Conservation (phyloP, 2,113 vertebrate genomes). For the Aythya baeri region DNA sequence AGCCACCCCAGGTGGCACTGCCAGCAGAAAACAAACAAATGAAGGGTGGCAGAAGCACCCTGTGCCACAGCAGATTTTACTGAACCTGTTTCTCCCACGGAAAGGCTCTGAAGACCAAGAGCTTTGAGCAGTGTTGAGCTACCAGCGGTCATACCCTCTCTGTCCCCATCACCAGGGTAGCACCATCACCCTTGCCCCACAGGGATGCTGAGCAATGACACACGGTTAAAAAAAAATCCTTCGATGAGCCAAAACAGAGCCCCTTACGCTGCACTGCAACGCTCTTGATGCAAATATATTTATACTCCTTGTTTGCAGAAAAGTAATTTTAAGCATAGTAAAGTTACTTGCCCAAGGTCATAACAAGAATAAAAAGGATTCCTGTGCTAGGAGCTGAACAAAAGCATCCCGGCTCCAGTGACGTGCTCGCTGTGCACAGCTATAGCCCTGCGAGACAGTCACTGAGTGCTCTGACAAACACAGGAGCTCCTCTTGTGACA, state of each 20-base stretch:
- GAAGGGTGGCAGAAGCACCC: background rate
- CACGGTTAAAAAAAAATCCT: fast-evolving
- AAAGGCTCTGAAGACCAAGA: fast-evolving
- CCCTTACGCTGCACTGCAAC: fast-evolving
- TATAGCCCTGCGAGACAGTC: background rate
- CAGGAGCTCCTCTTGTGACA: background rate
- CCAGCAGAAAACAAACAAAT: background rate
- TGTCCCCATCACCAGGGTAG: background rate
- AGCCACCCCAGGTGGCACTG: background rate
- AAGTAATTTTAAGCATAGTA: background rate
- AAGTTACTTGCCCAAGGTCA: slow-evolving; percentile 32
- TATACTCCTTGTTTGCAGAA: background rate
- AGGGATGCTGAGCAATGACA: fast-evolving
- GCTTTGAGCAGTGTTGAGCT: background rate
- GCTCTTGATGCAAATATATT: background rate
- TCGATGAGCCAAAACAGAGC: fast-evolving
- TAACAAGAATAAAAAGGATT: background rate
- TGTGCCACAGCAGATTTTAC: background rate
- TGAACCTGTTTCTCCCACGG: background rate
- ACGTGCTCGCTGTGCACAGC: background rate
- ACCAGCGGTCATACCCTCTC: background rate
- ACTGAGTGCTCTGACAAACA: fast-evolving
- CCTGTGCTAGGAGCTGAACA: slow-evolving; percentile 5
- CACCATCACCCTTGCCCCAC: background rate
- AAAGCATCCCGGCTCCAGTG: background rate